These are phyloP conservation scores for Oreonectes daqikongensis DNA, from an alignment of 2,797 vertebrate genomes.

Conservation along the genomic window DNA sequence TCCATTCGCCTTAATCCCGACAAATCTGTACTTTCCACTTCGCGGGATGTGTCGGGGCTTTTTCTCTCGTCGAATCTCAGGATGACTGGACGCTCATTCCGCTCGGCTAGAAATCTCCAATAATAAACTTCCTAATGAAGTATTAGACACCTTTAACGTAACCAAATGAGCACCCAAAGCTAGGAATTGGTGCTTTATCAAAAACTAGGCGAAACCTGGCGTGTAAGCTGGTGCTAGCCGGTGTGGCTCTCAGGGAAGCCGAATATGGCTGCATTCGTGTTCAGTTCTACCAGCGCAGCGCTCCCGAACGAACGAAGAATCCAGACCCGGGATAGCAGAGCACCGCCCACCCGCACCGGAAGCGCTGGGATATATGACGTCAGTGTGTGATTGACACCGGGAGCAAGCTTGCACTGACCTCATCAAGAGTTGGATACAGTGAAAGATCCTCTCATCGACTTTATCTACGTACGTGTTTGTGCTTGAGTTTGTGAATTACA, in stretches of 20 bases:
- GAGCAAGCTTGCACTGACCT: constrained; percentile 62
- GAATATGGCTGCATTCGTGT: constrained; percentile 76
- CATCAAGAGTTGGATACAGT: constrained; percentile 39
- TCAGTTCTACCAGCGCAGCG: constrained; percentile 61
- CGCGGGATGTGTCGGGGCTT: constrained; percentile 60
- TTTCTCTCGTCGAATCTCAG: constrained; percentile 68
- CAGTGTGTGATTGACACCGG: constrained; percentile 70
- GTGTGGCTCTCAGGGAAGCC: constrained; percentile 60
- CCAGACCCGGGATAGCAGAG: constrained; percentile 64
- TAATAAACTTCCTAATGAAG: not conserved
- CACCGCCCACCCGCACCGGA: constrained; percentile 75
- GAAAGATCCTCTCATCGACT: not conserved
- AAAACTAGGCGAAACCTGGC: constrained; percentile 25
- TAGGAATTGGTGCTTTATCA: constrained; percentile 14
- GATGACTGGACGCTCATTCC: constrained; percentile 65
- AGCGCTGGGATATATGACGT: constrained; percentile 71
- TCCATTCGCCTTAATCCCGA: constrained; percentile 72
- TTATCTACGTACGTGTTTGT: not conserved
- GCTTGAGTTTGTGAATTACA: not conserved
- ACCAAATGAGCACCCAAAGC: not conserved
- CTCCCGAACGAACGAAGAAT: constrained; percentile 57
- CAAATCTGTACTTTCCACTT: constrained; percentile 72
- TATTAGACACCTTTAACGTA: not conserved
- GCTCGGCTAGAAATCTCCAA: constrained; percentile 31
- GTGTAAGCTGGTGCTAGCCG: constrained; percentile 56